Evolutionary conservation across 2,113 vertebrate species (phyloP).

Genomic region (Oriolus oriolus): DNA sequence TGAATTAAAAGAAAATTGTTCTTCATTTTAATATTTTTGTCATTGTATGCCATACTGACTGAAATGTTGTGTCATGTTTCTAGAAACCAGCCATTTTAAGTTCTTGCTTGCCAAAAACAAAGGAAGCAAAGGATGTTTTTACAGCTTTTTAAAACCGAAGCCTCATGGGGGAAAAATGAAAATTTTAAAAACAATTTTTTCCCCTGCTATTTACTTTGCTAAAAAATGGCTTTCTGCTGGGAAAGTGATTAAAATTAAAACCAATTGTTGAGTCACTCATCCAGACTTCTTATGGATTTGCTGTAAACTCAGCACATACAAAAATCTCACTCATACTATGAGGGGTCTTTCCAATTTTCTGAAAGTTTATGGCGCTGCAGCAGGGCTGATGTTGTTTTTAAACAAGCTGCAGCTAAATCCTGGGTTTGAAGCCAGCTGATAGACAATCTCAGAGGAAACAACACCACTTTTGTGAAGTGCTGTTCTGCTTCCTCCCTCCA

Average conservation of each 20-base stretch:
- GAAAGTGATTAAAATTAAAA: not conserved
- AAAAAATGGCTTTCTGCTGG: not conserved
- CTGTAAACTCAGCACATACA: not conserved
- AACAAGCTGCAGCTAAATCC: not conserved
- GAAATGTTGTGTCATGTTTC: not conserved
- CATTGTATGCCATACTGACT: not conserved
- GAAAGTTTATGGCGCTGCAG: not conserved
- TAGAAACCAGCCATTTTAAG: not conserved
- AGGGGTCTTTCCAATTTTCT: not conserved
- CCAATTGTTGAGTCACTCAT: not conserved
- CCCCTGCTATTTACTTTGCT: not conserved
- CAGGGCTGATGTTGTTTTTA: not conserved
- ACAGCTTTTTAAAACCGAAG: not conserved
- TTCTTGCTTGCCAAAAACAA: not conserved
- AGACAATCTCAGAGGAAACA: not conserved
- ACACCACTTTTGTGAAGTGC: not conserved
- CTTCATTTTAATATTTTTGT: not conserved
- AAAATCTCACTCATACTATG: not conserved
- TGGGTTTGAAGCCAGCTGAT: constrained; percentile 4
- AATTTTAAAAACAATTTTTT: not conserved
- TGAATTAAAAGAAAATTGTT: not conserved
- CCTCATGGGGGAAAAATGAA: not conserved
- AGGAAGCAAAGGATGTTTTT: not conserved
- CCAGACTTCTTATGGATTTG: not conserved
- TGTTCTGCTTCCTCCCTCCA: not conserved